Evolutionary conservation across 2,888 invertebrate species (phyloP), one percentile per base, ranked within the genome.

Genomic region (Hypolimnas misippus): DNA sequence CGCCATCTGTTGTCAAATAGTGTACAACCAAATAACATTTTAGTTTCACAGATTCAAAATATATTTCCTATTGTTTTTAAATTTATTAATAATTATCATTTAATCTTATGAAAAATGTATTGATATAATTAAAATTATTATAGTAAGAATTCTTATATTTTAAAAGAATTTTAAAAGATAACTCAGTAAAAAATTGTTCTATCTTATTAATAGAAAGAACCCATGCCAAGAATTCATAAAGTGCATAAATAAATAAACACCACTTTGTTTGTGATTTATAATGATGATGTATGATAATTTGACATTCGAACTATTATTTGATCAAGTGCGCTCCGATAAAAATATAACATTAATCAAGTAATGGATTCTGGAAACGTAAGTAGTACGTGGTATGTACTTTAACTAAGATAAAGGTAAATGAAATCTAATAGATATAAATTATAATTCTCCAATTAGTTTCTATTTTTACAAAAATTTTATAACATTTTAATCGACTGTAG

Each of bases 1-100:
- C 68, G 76, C 73, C 77, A 80, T 76, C 81, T 80, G 46, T 53
- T 60, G 65, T 53, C 14, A 63, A 76, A 68, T 76, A 77, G 77
- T 54, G 44, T 10, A 14, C 14, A 21, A 52, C 29, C 17, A 3
- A 51, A 10, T 1, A n/a, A n/a, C 8, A 16, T 16, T 44, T 53
- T 7, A 3, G 16, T 17, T 7, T 17, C 54, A 68, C 61, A 66
- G 63, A 62, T 62, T 57, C 50, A 62, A 64, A 21, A 63, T 40
- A 50, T 40, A 25, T 54, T 52, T 25, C 4, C 35, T 40, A 29
- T 52, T 38, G 44, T 42, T 44, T 35, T 49, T 46, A 56, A 40
- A 57, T 16, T 29, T 38, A 7, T 40, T 17, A 17, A 10, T 16
- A n/a, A 8, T 42, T 10, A 8, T 10, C 2, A 42, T 17, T 42